Evolutionary conservation across 53 echinoderm and acorn worm genomes (phyloP), one percentile per base, ranked within the genome.

Genomic region (Antedon mediterranea): DNA sequence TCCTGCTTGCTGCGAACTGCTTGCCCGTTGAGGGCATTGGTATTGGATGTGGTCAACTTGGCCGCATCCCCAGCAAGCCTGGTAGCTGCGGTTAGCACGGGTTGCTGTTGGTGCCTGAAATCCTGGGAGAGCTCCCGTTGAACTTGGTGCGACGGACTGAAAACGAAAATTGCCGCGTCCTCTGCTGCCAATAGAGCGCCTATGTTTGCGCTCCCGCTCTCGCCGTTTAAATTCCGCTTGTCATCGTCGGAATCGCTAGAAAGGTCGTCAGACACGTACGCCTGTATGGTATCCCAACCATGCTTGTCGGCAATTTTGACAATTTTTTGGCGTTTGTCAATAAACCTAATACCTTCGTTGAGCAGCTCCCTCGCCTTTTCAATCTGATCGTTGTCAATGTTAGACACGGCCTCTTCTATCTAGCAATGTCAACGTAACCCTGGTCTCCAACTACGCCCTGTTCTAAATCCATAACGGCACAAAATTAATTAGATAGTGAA

Each of bases 41-140:
- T 57, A 31, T 31, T 77, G 83, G 28, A 77, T 71, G 32, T 77
- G 77, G 0, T 83, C 83, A 31, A 33, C 34, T 30, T 23, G 77
- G 23, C 83, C 72, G 31, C 83, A 71, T 0, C 76, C 77, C 83
- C 83, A 82, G 31, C 77, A 82, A 26, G 72, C 73, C 33, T 82
- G 77, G 57, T 57, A 57, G 23, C 14, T 57, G 15, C 57, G 57
- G 72, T 82, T 82, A 34, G 13, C 30, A 15, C 83, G 26, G 23
- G 57, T 18, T 57, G 57, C n/a, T n/a, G n/a, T n/a, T 6, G 57
- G 57, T 1, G 20, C 57, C 20, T 57, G 57, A 23, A 57, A 9
- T 26, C 23, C 15, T 18, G 7, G 57, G 11, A 6, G 23, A 7
- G 13, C 41, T 57, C 57, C 18, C 23, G 23, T 57, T 57, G 57